Conservation (phyloP, 2,113 vertebrate species). For the Synchiropus splendidus region DNA sequence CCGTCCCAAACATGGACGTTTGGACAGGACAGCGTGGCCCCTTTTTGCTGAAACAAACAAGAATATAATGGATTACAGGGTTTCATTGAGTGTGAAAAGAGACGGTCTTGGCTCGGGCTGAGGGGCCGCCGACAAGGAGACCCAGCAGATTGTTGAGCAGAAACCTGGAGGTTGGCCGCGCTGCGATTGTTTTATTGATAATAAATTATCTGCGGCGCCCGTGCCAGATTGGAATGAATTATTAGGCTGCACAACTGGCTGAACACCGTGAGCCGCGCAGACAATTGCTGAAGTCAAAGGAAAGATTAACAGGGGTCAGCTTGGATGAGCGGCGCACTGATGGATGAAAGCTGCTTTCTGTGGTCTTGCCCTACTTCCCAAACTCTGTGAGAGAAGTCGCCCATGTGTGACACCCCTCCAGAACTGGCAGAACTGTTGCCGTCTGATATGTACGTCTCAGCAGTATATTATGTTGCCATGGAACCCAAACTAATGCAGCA, state of each 20-base stretch:
- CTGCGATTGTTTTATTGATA: slow-evolving; percentile 40
- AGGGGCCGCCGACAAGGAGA: slow-evolving; percentile 28
- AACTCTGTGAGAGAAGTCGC: too few species aligned
- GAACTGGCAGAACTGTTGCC: too few species aligned
- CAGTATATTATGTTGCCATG: too few species aligned
- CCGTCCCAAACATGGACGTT: slow-evolving; percentile 47
- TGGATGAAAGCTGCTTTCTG: slow-evolving; percentile 11
- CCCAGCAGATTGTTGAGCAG: slow-evolving; percentile 31
- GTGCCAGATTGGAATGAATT: slow-evolving; percentile 61
- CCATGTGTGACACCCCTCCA: too few species aligned
- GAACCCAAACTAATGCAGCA: too few species aligned
- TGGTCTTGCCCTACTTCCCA: too few species aligned
- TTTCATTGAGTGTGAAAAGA: slow-evolving; percentile 46
- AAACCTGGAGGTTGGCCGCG: slow-evolving; percentile 12
- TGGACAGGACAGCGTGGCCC: slow-evolving; percentile 45
- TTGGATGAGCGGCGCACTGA: slow-evolving; percentile 3
- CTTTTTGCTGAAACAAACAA: slow-evolving; percentile 51
- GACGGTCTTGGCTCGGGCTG: slow-evolving; percentile 37
- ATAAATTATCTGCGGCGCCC: slow-evolving; percentile 63
- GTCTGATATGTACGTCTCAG: too few species aligned
- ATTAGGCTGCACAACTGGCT: slow-evolving; percentile 48
- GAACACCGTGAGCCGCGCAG: too few species aligned
- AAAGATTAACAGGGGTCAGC: slow-evolving; percentile 32
- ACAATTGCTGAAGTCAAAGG: too few species aligned
- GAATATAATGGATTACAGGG: slow-evolving; percentile 57